Evolutionary conservation across 2,797 vertebrate genomes (phyloP).

Genomic region (Sebastes diaconus): DNA sequence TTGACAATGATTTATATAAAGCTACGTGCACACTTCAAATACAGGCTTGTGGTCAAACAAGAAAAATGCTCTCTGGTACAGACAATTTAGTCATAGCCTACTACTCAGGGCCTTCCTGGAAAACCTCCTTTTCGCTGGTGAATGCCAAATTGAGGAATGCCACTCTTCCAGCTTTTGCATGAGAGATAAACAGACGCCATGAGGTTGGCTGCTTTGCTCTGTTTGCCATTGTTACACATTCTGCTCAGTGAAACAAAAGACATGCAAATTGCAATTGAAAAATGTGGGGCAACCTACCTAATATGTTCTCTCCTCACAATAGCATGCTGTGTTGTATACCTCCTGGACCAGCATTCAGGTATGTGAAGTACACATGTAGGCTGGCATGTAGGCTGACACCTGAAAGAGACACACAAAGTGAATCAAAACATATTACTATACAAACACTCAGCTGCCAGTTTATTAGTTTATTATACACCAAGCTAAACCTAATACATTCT

Average conservation of each 20-base stretch:
- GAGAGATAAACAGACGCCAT: background rate
- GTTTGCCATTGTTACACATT: background rate
- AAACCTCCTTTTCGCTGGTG: background rate
- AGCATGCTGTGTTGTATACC: conserved; percentile 50
- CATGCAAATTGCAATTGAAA: background rate
- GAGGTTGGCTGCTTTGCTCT: background rate
- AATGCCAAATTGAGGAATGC: conserved; percentile 33
- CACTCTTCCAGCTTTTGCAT: conserved; percentile 27
- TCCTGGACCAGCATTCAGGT: conserved; percentile 46
- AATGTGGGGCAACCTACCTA: conserved; percentile 56
- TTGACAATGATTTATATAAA: background rate
- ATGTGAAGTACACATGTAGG: conserved; percentile 14
- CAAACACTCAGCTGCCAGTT: background rate
- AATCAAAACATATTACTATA: background rate
- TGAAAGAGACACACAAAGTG: conserved; percentile 21
- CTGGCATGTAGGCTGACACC: conserved; percentile 28
- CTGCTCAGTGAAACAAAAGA: background rate
- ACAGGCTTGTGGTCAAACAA: background rate
- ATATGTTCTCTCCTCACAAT: conserved; percentile 63
- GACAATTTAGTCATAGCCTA: background rate
- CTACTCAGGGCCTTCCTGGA: background rate
- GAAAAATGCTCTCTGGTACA: background rate
- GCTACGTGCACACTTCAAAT: background rate
- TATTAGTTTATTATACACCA: background rate
- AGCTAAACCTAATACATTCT: background rate